These are phyloP conservation scores for Drosophila guanche DNA, from an alignment of 1,140 invertebrate genomes.

Conservation along the genomic window DNA sequence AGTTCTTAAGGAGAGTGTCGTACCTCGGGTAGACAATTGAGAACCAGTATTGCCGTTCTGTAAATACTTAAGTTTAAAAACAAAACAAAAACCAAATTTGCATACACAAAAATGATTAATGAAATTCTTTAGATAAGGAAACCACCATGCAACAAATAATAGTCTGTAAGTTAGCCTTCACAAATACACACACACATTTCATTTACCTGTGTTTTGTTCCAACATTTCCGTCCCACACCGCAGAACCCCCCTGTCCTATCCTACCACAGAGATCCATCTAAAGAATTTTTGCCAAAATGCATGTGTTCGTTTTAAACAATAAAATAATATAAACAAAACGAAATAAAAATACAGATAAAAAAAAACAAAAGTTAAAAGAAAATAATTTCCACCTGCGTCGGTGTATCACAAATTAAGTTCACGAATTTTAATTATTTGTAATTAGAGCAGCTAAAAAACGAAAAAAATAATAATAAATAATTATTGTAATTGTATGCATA, in stretches of 20 bases:
- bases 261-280: slow-evolving; percentile 11
- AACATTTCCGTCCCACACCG: slow-evolving; percentile 2
- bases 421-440: slow-evolving; percentile 71
- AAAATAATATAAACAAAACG: slow-evolving; percentile 33
- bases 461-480: slow-evolving; percentile 55
- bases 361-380: slow-evolving; percentile 24
- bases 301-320: slow-evolving; percentile 75
- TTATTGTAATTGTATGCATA: slow-evolving; percentile 66
- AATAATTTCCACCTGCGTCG: slow-evolving; percentile 8
- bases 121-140: slow-evolving; percentile 31
- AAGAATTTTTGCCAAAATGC: slow-evolving; percentile 69
- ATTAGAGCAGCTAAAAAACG: slow-evolving; percentile 39
- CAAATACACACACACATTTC: slow-evolving; percentile 36
- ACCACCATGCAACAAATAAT: slow-evolving; percentile 71
- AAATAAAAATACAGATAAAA: slow-evolving; percentile 18
- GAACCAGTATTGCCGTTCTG: slow-evolving; percentile 57
- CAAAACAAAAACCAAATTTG: slow-evolving; percentile 1
- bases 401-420: slow-evolving; percentile 71
- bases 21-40: slow-evolving; percentile 1
- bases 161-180: slow-evolving; percentile 65
- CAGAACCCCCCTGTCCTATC: neutral
- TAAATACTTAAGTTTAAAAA: slow-evolving; percentile 69
- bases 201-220: slow-evolving; percentile 9
- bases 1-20: slow-evolving; percentile 9
- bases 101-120: slow-evolving; percentile 39